Evolutionary conservation across 2,888 invertebrate genomes (phyloP), one percentile per base, ranked within the genome.

Genomic region (Thera obeliscata): DNA sequence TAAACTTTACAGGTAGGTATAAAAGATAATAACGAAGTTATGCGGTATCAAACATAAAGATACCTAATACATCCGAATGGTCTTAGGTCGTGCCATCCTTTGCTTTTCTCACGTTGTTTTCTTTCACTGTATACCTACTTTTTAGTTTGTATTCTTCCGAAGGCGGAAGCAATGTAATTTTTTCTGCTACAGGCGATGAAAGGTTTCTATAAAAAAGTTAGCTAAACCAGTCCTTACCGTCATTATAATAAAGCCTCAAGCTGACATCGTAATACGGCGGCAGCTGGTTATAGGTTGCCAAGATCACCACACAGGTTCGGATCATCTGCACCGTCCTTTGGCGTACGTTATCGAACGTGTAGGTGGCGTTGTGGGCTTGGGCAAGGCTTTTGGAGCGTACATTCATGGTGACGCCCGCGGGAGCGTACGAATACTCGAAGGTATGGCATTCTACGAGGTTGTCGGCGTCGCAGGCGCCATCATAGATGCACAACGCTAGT

Each of bases 401-500:
- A 11, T 78, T 83, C 81, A 91, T 77, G 5, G 78, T 75, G n/a
- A 86, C 84, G n/a, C 80, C 85, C 0, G 80, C 80, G 2, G 76
- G 64, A 5, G 70, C 80, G 74, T 92, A 92, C 0, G 78, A 49
- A 69, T 88, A 93, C 70, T 91, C 87, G 70, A 93, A 90, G 3
- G 87, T 74, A 66, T 90, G 81, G 64, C 87, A 91, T 63, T 93
- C 93, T 0, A 87, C 62, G 6, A 93, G 75, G 63, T 88, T 90
- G n/a, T 88, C 90, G 2, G 71, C 56, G 41, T 77, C 80, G 60
- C 84, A 84, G 2, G 86, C 86, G 43, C 82, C 86, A 33, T 88
- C 87, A 78, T 92, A 91, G 71, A 93, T 89, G 69, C 92, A 93
- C 8, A 93, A 69, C 0, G 84, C 91, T 57, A 93, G 73, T 75